Base-by-base conservation (phyloP, 1,140 invertebrate genomes). In the Prorops nasuta region DNA sequence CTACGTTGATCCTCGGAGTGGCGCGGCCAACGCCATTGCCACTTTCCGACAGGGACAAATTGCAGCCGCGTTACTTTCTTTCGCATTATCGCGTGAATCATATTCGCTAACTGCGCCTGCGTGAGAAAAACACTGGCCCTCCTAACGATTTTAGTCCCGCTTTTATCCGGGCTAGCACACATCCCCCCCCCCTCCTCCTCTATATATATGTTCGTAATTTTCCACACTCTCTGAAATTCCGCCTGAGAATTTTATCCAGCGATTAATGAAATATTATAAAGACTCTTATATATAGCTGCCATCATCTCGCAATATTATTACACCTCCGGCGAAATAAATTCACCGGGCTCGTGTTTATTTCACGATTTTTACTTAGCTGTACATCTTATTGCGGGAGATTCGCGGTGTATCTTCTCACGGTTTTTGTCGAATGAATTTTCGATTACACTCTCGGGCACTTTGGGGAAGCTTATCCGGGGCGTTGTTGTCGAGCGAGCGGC, bases 1-100 rank as follows among this genome's bases (percentile, higher is more conserved):
- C 55, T 58, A 51, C 37, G 51, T 47, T 51, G 60, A 62, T 62
- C 52, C 44, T 14, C 28, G 3, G 42, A 46, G 35, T 17, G 34
- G 9, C 32, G 21, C 14, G 54, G 34, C 12, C 44, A 38, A 20
- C 40, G 38, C 54, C 35, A 28, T 44, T 28, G n/a, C n/a, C 34
- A 48, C 42, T n/a, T n/a, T 47, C 44, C 55, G 61, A 61, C 63
- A 61, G 57, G 60, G 61, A 64, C 63, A 63, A 64, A 64, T 64
- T 58, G 49, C 58, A 24, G n/a, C 41, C 38, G 36, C 51, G 52
- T 53, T 61, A 56, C 49, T 63, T 50, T 47, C 44, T 65, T 59
- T 52, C 58, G 50, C 42, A 46, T 64, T 63, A 64, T 59, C 56
- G 48, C 35, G 18, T 58, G 52, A 65, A 59, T 64, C 60, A 63